Percentiles rank a stretch among this genome's conserved stretches.
These are phyloP conservation scores for Quadriops clusia DNA, from an alignment of 2,888 invertebrate genomes.

Conservation along the genomic window DNA sequence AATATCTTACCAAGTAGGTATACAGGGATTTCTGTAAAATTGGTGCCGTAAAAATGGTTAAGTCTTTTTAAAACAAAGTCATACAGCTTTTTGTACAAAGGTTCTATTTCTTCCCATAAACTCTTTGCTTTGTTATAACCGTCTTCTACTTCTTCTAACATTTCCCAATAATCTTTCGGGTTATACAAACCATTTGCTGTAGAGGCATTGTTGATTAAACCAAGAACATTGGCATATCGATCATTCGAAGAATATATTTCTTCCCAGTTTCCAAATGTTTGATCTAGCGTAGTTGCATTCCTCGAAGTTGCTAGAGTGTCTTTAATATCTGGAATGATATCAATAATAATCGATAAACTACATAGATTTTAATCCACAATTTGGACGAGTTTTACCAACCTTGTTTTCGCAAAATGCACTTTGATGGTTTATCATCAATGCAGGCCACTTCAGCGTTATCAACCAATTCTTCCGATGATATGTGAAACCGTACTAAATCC, in stretches of 20 bases:
- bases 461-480: constrained; percentile 17
- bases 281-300: constrained; percentile 18
- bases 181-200: constrained; percentile 27
- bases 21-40: constrained; percentile 36
- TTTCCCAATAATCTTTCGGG: constrained; percentile 46
- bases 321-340: constrained; percentile 16
- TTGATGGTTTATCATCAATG: too few relatives aligned
- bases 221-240: constrained; percentile 20
- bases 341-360: background rate
- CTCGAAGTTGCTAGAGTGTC: constrained; percentile 19
- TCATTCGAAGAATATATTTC: constrained; percentile 11
- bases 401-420: constrained; percentile 5
- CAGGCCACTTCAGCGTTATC: constrained; percentile 16
- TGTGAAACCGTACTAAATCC: constrained; percentile 17
- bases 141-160: constrained; percentile 41
- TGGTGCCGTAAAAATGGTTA: constrained; percentile 37
- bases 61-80: constrained; percentile 41
- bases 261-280: constrained; percentile 26
- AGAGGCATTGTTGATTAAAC: constrained; percentile 23
- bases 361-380: background rate
- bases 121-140: constrained; percentile 41
- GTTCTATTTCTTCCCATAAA: constrained; percentile 44
- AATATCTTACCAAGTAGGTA: constrained; percentile 41
- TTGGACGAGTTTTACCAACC: constrained; percentile 2
- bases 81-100: constrained; percentile 43